Evolutionary conservation across 2,113 vertebrate genomes (phyloP).

Genomic region (Formicarius rufipectus): DNA sequence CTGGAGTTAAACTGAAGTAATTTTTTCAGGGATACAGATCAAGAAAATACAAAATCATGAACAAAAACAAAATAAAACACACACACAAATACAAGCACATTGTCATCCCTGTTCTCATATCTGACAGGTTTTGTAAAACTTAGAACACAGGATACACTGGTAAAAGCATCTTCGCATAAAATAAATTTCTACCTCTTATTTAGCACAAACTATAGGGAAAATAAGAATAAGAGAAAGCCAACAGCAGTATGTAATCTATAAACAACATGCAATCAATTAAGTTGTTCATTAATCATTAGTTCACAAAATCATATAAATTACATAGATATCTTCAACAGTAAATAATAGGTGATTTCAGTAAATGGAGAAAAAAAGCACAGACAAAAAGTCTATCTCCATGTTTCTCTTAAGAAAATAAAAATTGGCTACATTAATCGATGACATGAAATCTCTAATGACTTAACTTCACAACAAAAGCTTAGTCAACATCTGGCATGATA

Average conservation of each 20-base stretch:
- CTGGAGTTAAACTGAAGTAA: background rate
- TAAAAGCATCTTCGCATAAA: background rate
- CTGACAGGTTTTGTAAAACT: background rate
- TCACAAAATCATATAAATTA: background rate
- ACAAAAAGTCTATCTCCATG: background rate
- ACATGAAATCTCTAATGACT: constrained; percentile 22
- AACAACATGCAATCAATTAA: background rate
- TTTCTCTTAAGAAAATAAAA: constrained; percentile 5
- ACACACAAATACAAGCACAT: background rate
- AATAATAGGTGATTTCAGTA: background rate
- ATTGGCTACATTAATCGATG: background rate
- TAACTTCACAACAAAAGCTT: constrained; percentile 35
- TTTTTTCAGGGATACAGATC: background rate
- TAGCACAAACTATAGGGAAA: background rate
- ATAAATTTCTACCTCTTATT: background rate
- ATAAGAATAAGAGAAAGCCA: background rate
- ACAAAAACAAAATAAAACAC: background rate
- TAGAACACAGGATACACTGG: background rate
- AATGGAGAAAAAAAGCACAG: background rate
- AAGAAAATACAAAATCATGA: background rate
- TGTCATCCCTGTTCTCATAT: background rate
- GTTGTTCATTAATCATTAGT: background rate
- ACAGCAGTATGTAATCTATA: background rate
- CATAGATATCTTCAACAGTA: background rate
- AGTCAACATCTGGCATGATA: constrained; percentile 55